A percentile compares a stretch with the other conserved stretches of the same genome.
These are phyloP conservation scores for Aromia moschata DNA, from an alignment of 2,888 invertebrate species.

Conservation along the genomic window DNA sequence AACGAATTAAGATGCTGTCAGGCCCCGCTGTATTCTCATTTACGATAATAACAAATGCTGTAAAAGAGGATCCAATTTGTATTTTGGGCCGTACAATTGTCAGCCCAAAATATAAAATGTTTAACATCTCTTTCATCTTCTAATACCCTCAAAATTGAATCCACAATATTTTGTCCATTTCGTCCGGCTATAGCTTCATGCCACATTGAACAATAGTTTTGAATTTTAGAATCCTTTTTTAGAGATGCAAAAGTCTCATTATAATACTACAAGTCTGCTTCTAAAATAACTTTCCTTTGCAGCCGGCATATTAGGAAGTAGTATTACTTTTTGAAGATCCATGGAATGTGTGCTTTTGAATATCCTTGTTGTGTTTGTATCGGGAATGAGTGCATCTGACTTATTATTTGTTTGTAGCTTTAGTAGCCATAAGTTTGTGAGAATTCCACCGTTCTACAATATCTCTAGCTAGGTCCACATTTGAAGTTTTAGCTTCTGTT, in stretches of 20 bases:
- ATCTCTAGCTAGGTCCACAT: constrained; percentile 2
- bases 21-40: constrained; percentile 26
- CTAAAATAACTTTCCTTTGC: constrained; percentile 30
- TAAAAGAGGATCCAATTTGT: constrained; percentile 26
- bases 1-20: constrained; percentile 21
- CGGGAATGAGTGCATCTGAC: not conserved
- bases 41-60: constrained; percentile 23
- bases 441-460: constrained; percentile 5
- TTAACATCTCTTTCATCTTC: constrained; percentile 17
- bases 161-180: constrained; percentile 27
- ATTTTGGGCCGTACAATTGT: constrained; percentile 30
- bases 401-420: constrained; percentile 12
- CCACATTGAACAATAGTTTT: constrained; percentile 33
- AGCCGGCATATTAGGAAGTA: constrained; percentile 33
- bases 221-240: constrained; percentile 13
- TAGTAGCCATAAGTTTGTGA: constrained; percentile 16
- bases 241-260: constrained; percentile 31
- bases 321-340: constrained; percentile 36
- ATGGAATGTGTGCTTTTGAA: too few species aligned
- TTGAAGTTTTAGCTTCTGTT: not conserved
- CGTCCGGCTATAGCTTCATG: constrained; percentile 33
- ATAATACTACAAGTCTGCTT: constrained; percentile 27
- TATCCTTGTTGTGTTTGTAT: constrained; percentile 6
- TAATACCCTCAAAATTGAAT: constrained; percentile 28
- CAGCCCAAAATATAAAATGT: constrained; percentile 32